These are phyloP conservation scores for Cettia cetti DNA, from an alignment of 2,113 vertebrate species.

Conservation along the genomic window DNA sequence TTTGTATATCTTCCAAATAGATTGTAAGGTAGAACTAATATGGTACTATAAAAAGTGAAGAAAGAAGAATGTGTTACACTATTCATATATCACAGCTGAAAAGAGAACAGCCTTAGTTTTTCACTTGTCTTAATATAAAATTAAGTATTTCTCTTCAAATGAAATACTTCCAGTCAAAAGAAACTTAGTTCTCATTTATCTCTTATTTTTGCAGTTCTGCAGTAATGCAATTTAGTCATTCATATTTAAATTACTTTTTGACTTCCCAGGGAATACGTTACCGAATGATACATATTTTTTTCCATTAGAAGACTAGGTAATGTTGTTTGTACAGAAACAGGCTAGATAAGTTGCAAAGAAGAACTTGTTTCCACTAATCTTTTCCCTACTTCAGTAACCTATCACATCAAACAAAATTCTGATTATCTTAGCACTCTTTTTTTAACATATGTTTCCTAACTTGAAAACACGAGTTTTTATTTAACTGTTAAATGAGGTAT, in stretches of 20 bases:
- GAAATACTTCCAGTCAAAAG: neutral
- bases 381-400: neutral
- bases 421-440: neutral
- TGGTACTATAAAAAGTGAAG: neutral
- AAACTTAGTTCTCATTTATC: neutral
- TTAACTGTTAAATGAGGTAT: neutral
- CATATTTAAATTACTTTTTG: neutral
- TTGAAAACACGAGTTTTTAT: neutral
- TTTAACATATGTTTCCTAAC: fast-evolving
- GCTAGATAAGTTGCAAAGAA: neutral
- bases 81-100: neutral
- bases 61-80: neutral
- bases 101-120: neutral
- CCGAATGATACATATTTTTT: neutral
- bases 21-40: neutral
- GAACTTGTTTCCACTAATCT: neutral
- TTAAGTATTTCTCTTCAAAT: neutral
- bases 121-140: neutral
- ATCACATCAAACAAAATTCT: neutral
- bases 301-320: neutral
- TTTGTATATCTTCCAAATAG: neutral
- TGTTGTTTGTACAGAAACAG: neutral
- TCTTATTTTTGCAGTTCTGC: neutral
- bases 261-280: neutral
- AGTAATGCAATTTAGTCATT: neutral